Percentiles rank a stretch among this genome's conserved stretches.
These are phyloP conservation scores for Darevskia mixta DNA, from an alignment of 2,797 vertebrate species.

Conservation along the genomic window DNA sequence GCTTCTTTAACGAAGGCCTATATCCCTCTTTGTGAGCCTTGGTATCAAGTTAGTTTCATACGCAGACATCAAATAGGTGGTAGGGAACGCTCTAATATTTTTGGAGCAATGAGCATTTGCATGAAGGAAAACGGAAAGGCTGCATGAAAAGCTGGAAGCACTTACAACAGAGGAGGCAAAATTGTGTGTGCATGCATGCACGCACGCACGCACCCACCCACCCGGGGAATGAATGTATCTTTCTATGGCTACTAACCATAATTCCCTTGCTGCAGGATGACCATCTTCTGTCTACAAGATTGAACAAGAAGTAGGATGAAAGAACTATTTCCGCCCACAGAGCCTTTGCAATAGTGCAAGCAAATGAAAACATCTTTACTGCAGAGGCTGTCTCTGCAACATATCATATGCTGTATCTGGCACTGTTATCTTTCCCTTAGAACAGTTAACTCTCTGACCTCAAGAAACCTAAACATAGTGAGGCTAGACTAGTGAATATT, in stretches of 20 bases:
- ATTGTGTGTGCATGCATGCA: neutral
- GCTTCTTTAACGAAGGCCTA: neutral
- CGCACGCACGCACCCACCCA: neutral
- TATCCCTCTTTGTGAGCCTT: neutral
- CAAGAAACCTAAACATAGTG: neutral
- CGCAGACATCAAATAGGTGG: neutral
- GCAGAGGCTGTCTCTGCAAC: neutral
- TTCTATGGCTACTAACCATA: neutral
- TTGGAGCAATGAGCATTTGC: neutral
- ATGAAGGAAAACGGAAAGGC: neutral
- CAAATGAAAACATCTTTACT: neutral
- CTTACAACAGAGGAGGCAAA: neutral
- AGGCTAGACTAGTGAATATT: neutral
- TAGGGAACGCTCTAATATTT: neutral
- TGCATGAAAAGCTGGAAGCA: neutral
- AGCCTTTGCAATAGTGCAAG: neutral
- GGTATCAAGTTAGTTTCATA: conserved; percentile 29
- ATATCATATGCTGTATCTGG: neutral
- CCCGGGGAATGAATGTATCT: neutral
- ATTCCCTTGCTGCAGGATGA: neutral
- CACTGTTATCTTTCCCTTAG: neutral
- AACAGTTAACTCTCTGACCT: neutral
- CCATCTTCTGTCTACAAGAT: neutral
- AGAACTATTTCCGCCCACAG: neutral
- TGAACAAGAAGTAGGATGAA: neutral